Base-by-base conservation (phyloP, 1,140 invertebrate species). In the Agrilus planipennis region DNA sequence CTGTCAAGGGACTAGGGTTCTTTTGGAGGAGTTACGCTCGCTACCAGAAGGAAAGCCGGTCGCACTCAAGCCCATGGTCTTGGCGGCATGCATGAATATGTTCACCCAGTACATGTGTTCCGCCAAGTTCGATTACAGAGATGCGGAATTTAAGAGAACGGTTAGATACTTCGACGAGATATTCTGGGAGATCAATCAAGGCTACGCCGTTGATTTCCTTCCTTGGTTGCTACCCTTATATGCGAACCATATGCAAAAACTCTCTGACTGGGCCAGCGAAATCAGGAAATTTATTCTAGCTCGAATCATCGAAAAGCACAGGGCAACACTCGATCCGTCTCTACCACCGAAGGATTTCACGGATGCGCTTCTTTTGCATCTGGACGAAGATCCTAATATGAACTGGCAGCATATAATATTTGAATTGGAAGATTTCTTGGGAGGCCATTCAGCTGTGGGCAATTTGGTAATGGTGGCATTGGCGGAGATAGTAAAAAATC, bases 131-230 rank as follows among this genome's bases (percentile, higher is more conserved):
- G 70, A 76, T 3, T 67, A 73, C 16, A 67, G 74, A 4, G 75
- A 91, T 49, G 9, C 44, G 0, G 69, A 71, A 2, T 90, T 87
- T 60, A 54, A 60, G 7, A 66, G 73, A 38, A 45, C 85, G 42
- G 73, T 87, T 0, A 52, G 68, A 15, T 76, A 76, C 47, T 92
- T 89, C 52, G 87, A 91, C 51, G 73, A 79, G 37, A 82, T 93
- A 2, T 93, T 93, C 64, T 86, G 77, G 71, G 87, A 91, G 56
- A 84, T 92, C 31, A 90, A 91, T 56, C 81, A 87, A 57, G 87
- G 87, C 0, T 89, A 87, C 55, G 76, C 83, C 0, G 75, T 87
- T 0, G 89, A 93, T 54, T 89, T 92, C 57, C 58, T 93, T n/a
- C 88, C 89, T 0, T 84, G 81, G 71, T 52, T 91, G 1, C 66